A percentile compares a stretch with the other conserved stretches of the same genome.
These are phyloP conservation scores for Nothobranchius kuhntae DNA, from an alignment of 2,113 vertebrate genomes.

Conservation along the genomic window DNA sequence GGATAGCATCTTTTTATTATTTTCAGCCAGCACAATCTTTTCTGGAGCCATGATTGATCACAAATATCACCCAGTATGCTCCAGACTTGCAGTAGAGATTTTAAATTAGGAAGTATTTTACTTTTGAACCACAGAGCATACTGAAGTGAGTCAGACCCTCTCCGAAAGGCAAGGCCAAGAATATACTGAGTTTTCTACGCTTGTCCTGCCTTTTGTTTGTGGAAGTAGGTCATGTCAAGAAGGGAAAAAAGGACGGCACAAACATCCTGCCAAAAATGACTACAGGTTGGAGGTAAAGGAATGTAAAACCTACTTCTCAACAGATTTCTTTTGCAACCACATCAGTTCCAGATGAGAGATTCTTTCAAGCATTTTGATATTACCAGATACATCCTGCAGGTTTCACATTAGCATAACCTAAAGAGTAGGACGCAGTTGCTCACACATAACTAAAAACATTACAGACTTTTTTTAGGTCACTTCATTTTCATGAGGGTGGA, in stretches of 20 bases:
- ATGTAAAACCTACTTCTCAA: conserved; percentile 6
- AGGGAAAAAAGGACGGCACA: conserved; percentile 14
- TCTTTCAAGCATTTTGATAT: conserved; percentile 7
- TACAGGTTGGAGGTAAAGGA: conserved; percentile 11
- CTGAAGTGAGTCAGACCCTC: conserved; percentile 37
- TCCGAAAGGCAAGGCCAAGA: conserved; percentile 41
- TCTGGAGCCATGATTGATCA: conserved; percentile 63
- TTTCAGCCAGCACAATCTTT: conserved; percentile 62
- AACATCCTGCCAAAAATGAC: conserved; percentile 5
- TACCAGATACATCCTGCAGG: background rate
- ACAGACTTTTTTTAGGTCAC: conserved; percentile 76
- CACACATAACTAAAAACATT: conserved; percentile 57
- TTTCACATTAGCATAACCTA: conserved; percentile 33
- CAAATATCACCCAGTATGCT: conserved; percentile 63
- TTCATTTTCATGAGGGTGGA: conserved; percentile 68
- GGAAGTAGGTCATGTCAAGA: conserved; percentile 52
- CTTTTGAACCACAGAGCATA: conserved; percentile 46
- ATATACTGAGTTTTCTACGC: conserved; percentile 41
- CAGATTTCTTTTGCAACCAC: background rate
- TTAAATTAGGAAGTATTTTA: conserved; percentile 43
- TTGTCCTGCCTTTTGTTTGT: conserved; percentile 53
- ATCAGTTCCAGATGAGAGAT: conserved; percentile 8
- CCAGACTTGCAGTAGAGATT: conserved; percentile 54
- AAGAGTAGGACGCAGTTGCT: conserved; percentile 44
- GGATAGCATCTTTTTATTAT: conserved; percentile 67